Percentiles rank a stretch among this genome's conserved stretches.
Evolutionary conservation across 1,140 invertebrate genomes (phyloP).

Genomic region (Pseudomyrmex gracilis): DNA sequence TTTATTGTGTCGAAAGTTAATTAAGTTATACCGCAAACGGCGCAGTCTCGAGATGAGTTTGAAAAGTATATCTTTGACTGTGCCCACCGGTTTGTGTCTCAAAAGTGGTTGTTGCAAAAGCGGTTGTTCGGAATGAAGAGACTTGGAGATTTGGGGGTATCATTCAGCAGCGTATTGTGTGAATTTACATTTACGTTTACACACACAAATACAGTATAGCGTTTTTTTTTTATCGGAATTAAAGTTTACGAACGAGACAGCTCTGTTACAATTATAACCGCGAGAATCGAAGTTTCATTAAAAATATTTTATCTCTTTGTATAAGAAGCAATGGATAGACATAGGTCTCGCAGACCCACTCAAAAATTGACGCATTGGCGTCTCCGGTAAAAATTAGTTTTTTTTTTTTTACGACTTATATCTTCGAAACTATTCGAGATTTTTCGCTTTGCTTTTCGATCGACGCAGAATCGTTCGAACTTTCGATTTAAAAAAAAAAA

Average conservation of each 20-base stretch:
- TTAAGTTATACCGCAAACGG: conserved; percentile 26
- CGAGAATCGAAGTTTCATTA: not conserved
- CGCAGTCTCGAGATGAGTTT: conserved; percentile 7
- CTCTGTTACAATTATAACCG: not conserved
- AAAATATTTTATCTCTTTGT: not conserved
- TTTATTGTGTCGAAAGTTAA: conserved; percentile 22
- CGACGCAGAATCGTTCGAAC: too few species aligned
- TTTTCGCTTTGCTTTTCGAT: too few species aligned
- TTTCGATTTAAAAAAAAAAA: too few species aligned
- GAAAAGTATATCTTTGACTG: conserved; percentile 28
- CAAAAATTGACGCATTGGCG: too few species aligned
- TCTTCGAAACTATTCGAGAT: too few species aligned
- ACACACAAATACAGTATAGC: not conserved
- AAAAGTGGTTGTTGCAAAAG: not conserved
- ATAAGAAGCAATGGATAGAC: not conserved
- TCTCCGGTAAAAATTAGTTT: too few species aligned
- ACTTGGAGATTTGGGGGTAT: not conserved
- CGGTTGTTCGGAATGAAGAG: not conserved
- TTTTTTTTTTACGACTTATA: too few species aligned
- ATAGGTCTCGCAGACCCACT: too few species aligned
- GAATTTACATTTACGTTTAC: not conserved
- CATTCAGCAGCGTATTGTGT: not conserved
- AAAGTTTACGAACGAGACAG: not conserved
- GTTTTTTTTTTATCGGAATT: not conserved
- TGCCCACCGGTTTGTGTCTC: not conserved